Evolutionary conservation across 2,888 invertebrate genomes (phyloP), one percentile per base, ranked within the genome.

Genomic region (Euphydryas editha): DNA sequence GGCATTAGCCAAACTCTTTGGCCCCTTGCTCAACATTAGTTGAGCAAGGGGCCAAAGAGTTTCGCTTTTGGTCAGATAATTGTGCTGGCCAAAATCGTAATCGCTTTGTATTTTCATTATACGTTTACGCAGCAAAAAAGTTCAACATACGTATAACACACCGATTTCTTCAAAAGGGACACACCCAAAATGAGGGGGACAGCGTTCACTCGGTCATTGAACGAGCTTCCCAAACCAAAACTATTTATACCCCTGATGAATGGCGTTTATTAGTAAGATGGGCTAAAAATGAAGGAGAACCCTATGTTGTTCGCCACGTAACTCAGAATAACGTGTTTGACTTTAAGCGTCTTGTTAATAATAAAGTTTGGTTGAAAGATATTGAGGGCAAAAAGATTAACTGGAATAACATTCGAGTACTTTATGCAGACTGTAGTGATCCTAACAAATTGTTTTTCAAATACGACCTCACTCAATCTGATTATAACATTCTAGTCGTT

Each of bases 271-370:
- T 67, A 59, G 57, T 65, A 11, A 30, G 61, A 18, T 64, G 64
- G 61, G 71, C 74, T 13, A 73, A 73, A 49, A 64, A 47, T 20
- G 61, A 65, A 66, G 71, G 68, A 61, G 65, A 72, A 58, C 67
- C 73, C 8, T 71, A 73, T 66, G n/a, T n/a, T n/a, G n/a, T n/a
- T n/a, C n/a, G n/a, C n/a, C n/a, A n/a, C n/a, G n/a, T n/a, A n/a
- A n/a, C n/a, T n/a, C n/a, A n/a, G n/a, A n/a, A n/a, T n/a, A n/a
- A n/a, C n/a, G n/a, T n/a, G n/a, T n/a, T n/a, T n/a, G n/a, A n/a
- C n/a, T n/a, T n/a, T n/a, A n/a, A n/a, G n/a, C n/a, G n/a, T n/a
- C n/a, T n/a, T n/a, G n/a, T n/a, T n/a, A n/a, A n/a, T n/a, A n/a
- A n/a, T n/a, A n/a, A n/a, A n/a, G n/a, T n/a, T n/a, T n/a, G n/a